A percentile compares a stretch with the other conserved stretches of the same genome.
Evolutionary conservation across 2,888 invertebrate genomes (phyloP).

Genomic region (Ephialtes manifestator): DNA sequence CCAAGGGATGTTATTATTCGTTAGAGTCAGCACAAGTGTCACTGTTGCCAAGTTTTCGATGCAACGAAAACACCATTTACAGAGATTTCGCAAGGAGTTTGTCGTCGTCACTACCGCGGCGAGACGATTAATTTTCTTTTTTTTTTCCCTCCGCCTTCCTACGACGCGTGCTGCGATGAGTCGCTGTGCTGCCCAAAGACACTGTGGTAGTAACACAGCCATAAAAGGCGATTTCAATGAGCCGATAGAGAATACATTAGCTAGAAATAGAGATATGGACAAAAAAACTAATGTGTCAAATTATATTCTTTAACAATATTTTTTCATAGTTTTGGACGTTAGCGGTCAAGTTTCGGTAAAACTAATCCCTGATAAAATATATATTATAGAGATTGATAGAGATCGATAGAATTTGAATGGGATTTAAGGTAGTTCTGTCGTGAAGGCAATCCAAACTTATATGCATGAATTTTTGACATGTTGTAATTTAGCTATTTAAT

Average conservation of each 20-base stretch:
- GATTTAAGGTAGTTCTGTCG: no score
- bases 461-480: no score
- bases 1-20: background rate
- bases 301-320: background rate
- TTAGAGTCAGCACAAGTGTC: background rate
- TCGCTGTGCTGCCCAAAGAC: conserved; percentile 27
- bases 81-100: conserved; percentile 32
- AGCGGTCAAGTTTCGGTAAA: no score
- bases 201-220: conserved; percentile 42
- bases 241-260: background rate
- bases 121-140: conserved; percentile 18
- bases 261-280: background rate
- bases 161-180: conserved; percentile 36
- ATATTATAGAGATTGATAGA: no score
- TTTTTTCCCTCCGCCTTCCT: background rate
- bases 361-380: no score
- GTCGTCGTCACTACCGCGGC: conserved; percentile 11
- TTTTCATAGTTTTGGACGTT: no score
- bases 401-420: no score
- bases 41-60: conserved; percentile 13
- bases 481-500: no score
- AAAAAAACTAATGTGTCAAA: background rate
- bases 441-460: no score
- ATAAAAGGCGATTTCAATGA: conserved; percentile 62
- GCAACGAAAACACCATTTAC: background rate